Base-by-base conservation (phyloP, 2,888 invertebrate species). In the Aradus depressus region DNA sequence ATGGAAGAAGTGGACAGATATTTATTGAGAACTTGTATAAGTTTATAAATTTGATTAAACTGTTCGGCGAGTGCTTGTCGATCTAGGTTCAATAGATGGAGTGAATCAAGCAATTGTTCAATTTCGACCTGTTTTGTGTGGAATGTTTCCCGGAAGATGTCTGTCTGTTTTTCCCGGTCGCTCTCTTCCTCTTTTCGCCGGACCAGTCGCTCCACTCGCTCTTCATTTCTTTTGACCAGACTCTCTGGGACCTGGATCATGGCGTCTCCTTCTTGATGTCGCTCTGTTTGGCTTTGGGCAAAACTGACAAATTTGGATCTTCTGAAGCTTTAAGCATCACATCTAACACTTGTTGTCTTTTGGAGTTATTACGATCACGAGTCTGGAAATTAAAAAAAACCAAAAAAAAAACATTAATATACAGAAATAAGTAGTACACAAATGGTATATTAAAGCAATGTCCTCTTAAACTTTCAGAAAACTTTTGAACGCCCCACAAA, bases 121-220 rank as follows among this genome's bases (percentile, higher is more conserved):
- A 87, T 75, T 51, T 75, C 76, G 58, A 74, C 74, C 16, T 76
- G 75, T 58, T 80, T 78, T 21, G 80, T 74, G 62, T 77, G 74
- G 63, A 86, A 86, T 6, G 76, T 71, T 44, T 76, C 75, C 32
- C 79, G 75, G 63, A 86, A 87, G 64, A 76, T 82, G 58, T 81
- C 81, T 75, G 3, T 80, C 78, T 52, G 73, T 72, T 16, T 74
- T 69, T 57, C 42, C 14, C 51, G 47, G 18, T 75, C 73, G 61
- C 77, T 76, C 62, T 76, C 76, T 47, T 76, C 75, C 61, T 78
- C 77, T 59, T 75, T 76, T 49, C 77, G 76, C 63, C 77, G 77
- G 61, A 80, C 77, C 58, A 81, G 68, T 62, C 77, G 75, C 59
- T 77, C 74, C 65, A 78, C 72, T 12, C 82, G 71, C 62, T 81